These are phyloP conservation scores for Brachyopa scutellaris DNA, from an alignment of 2,888 invertebrate genomes.

Conservation along the genomic window DNA sequence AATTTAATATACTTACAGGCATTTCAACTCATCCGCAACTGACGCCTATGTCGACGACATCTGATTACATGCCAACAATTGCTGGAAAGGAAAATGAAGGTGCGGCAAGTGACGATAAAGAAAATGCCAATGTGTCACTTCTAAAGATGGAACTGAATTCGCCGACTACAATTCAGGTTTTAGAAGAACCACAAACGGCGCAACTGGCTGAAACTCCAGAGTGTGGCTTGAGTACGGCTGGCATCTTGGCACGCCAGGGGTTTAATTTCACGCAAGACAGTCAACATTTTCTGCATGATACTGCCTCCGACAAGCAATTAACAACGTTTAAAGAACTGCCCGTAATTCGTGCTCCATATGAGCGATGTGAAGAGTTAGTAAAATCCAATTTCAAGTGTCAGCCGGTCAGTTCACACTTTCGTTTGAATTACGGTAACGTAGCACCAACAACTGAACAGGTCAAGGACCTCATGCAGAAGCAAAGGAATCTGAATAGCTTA, in stretches of 20 bases:
- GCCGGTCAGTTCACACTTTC: constrained; percentile 74
- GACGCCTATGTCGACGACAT: constrained; percentile 77
- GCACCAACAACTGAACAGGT: constrained; percentile 43
- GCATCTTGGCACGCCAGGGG: constrained; percentile 75
- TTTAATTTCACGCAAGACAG: constrained; percentile 73
- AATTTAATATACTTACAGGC: constrained; percentile 76
- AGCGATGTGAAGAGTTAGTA: constrained; percentile 75
- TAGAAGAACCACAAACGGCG: constrained; percentile 48
- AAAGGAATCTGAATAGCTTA: constrained; percentile 74
- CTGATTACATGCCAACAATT: constrained; percentile 67
- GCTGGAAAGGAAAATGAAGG: constrained; percentile 35
- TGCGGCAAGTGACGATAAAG: constrained; percentile 59
- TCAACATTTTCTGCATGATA: constrained; percentile 16
- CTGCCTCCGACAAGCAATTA: constrained; percentile 38
- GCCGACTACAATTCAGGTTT: background rate
- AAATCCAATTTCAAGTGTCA: constrained; percentile 76
- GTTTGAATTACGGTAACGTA: constrained; percentile 71
- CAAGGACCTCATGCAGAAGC: constrained; percentile 64
- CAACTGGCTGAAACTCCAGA: constrained; percentile 74
- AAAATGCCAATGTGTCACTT: constrained; percentile 63
- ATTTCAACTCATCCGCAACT: constrained; percentile 72
- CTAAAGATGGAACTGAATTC: constrained; percentile 16
- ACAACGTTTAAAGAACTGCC: constrained; percentile 13
- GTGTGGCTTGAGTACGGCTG: constrained; percentile 77
- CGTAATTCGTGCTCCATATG: constrained; percentile 69